Evolutionary conservation across 2,888 invertebrate species (phyloP), one percentile per base, ranked within the genome.

Genomic region (Meiosimyza platycephala): DNA sequence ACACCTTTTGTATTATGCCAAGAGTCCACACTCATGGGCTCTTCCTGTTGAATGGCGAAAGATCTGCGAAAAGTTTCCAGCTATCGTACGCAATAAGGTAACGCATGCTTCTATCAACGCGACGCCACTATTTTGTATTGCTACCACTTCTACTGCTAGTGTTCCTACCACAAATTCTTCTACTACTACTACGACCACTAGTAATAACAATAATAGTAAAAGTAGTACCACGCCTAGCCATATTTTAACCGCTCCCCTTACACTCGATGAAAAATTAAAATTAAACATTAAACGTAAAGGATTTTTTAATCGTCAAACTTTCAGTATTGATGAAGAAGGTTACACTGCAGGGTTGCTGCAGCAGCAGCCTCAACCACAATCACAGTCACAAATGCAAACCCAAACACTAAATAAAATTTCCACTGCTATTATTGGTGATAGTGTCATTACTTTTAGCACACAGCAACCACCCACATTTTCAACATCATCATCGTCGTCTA

Each of bases 71-170:
- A 84, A 81, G 74, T 80, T 80, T 74, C 87, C 87, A 77, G 80
- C 84, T 76, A 85, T 88, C 77, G 76, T 87, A 75, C 86, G 87
- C 79, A 87, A 87, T 80, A 88, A 88, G 88, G 88, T 88, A 88
- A 87, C 77, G 78, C 68, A 83, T 84, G 82, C 64, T 72, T 74
- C 74, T 71, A 28, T 65, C 47, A 75, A 71, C 52, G 59, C 72
- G 57, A 62, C 72, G 70, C 57, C 70, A 48, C 22, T 54, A 67
- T 72, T 73, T 47, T 72, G 75, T 74, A 67, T 70, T 73, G 74
- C 73, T 69, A 66, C 16, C 71, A 65, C 51, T 51, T 60, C 47
- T 11, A 28, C 40, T 63, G 55, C 62, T 66, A 33, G 12, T 51
- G 28, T 59, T 40, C 9, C 9, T 40, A 57, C 48, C 13, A 71